phyloP scores from a whole-genome alignment of 2,888 invertebrate species.

The Agrotis clavis region DNA sequence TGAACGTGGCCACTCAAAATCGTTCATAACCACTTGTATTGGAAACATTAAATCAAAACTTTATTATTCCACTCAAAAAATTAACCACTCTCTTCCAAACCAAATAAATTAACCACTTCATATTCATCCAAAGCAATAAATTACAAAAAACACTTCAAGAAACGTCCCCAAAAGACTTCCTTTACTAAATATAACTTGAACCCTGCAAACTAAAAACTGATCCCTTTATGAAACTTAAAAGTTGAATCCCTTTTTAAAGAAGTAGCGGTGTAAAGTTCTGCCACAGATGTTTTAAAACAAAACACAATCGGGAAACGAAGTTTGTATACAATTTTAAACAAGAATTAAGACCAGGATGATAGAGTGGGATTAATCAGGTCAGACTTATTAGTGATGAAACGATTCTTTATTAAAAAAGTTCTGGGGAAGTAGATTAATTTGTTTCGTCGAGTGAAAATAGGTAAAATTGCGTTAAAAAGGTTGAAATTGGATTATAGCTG shows the following conservation, averaged over 20 bases:
- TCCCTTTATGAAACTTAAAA: conserved; percentile 40
- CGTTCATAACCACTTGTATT: neutral
- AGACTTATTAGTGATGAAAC: conserved; percentile 35
- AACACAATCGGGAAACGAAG: conserved; percentile 34
- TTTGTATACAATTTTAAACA: conserved; percentile 42
- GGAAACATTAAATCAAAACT: neutral
- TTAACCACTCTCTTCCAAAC: conserved; percentile 10
- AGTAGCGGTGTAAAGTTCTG: conserved; percentile 33
- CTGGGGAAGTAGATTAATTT: conserved; percentile 28
- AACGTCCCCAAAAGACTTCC: conserved; percentile 51
- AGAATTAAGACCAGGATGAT: conserved; percentile 38
- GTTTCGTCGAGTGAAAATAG: conserved; percentile 11
- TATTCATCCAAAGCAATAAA: conserved; percentile 47
- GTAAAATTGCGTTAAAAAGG: neutral
- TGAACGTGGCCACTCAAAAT: neutral
- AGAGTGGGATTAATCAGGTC: conserved; percentile 49
- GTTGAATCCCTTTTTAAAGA: conserved; percentile 51
- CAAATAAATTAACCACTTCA: conserved; percentile 48
- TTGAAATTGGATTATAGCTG: neutral
- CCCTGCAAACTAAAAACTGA: conserved; percentile 43
- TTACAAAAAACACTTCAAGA: conserved; percentile 41
- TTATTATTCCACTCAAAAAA: conserved; percentile 6
- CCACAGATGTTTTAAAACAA: conserved; percentile 61
- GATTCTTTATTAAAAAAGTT: conserved; percentile 43
- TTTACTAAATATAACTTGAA: conserved; percentile 49